Percentiles rank a stretch among this genome's conserved stretches.
Evolutionary conservation across 2,797 vertebrate genomes (phyloP).

Genomic region (Myiotriccus ornatus): DNA sequence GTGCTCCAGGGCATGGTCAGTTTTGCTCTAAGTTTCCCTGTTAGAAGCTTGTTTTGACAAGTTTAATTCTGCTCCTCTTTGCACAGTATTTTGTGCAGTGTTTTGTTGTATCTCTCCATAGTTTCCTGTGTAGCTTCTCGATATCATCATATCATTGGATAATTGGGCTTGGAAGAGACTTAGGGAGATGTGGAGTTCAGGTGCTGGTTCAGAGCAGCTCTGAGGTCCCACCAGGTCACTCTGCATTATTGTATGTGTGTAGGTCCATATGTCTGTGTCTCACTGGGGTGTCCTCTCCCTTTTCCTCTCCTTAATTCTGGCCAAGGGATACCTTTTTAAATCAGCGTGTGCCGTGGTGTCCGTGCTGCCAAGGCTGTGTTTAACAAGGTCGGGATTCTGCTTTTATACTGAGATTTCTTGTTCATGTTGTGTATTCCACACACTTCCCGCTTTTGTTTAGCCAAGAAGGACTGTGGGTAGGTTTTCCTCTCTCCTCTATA

Average conservation of each 20-base stretch:
- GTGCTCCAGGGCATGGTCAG: not conserved
- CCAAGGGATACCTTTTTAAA: not conserved
- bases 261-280: not conserved
- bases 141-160: rapidly evolving
- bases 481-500: not conserved
- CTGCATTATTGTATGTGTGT: rapidly evolving
- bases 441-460: not conserved
- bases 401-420: not conserved
- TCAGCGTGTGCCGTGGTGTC: not conserved
- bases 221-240: not conserved
- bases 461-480: not conserved
- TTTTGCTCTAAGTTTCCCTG: not conserved
- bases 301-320: not conserved
- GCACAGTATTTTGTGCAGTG: not conserved
- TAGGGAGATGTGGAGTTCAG: not conserved
- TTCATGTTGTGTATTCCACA: not conserved
- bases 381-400: not conserved
- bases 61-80: not conserved
- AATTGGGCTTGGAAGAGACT: not conserved
- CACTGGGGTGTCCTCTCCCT: not conserved
- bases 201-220: not conserved
- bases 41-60: not conserved
- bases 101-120: not conserved
- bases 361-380: not conserved
- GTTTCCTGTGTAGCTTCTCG: not conserved